These are phyloP conservation scores for Rostrhamus sociabilis DNA, from an alignment of 2,797 vertebrate genomes.

Conservation along the genomic window DNA sequence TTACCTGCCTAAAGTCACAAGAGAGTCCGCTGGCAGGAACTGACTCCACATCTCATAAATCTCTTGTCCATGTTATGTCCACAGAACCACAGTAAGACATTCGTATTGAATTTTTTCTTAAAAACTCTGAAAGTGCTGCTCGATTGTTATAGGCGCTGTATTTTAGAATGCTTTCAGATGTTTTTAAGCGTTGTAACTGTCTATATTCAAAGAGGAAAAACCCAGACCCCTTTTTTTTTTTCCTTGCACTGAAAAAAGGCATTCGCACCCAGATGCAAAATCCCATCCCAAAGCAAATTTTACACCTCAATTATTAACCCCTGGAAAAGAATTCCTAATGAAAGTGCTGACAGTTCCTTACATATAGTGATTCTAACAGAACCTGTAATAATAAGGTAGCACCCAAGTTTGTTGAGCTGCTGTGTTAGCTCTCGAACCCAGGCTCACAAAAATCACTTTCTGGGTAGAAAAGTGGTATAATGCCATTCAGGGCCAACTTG, in stretches of 20 bases:
- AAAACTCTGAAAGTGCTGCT: background rate
- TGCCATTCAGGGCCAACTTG: background rate
- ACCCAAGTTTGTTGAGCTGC: background rate
- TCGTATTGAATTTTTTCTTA: background rate
- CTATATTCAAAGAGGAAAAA: background rate
- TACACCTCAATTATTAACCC: background rate
- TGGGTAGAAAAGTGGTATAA: background rate
- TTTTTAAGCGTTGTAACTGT: background rate
- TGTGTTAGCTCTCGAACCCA: background rate
- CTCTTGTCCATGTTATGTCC: rapidly evolving
- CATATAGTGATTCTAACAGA: background rate
- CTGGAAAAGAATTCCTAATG: background rate
- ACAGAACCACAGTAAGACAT: background rate
- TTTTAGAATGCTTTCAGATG: background rate
- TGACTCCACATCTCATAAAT: background rate
- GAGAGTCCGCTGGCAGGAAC: background rate
- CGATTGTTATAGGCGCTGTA: background rate
- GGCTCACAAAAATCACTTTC: background rate
- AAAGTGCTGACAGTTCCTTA: background rate
- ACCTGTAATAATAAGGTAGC: conserved; percentile 14
- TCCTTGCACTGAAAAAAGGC: background rate
- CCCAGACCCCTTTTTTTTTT: background rate
- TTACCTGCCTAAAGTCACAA: background rate
- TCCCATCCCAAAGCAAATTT: background rate
- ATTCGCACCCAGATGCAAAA: background rate